Base-by-base conservation (phyloP, 2,888 invertebrate genomes). In the Orchestes rusci region DNA sequence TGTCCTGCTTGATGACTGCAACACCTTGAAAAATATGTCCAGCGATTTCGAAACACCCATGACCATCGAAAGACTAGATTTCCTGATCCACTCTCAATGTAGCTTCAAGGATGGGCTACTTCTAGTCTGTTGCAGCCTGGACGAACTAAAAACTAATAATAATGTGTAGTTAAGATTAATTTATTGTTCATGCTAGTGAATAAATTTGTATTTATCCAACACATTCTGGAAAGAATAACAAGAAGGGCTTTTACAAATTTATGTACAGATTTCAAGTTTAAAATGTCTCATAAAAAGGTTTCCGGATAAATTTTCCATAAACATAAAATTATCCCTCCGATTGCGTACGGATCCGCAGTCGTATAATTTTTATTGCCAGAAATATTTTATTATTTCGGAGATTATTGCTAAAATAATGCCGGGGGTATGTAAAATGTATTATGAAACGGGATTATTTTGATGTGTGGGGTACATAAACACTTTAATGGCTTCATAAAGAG, bases 61-160 rank as follows among this genome's bases (percentile, higher is more conserved):
- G 34, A 59, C 59, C 7, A 20, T 51, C 3, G 58, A 62, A 43
- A 61, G 66, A 1, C 55, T 72, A 8, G 63, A 54, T 10, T 73
- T 67, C 52, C 61, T 77, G 12, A 68, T 68, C 27, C 59, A 62
- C 38, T 74, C 76, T 0, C 72, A 73, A 31, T 77, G 76, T 50
- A 74, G 74, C 2, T 75, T 73, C 53, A 64, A 68, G 1, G 72
- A 70, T 0, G 65, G 65, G 16, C 54, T 57, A 2, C 74, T 74
- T 0, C 68, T 57, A 43, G 75, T 77, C 0, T 77, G 77, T 59
- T 77, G 77, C 48, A 58, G 61, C 8, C 16, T 49, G 19, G 36
- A 36, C 34, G 54, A 54, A 32, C 3, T 43, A 16, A n/a, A n/a
- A n/a, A n/a, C n/a, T n/a, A n/a, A n/a, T n/a, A n/a, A n/a, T n/a